Evolutionary conservation across 2,113 vertebrate genomes (phyloP).

Genomic region (Centropus unirufus): DNA sequence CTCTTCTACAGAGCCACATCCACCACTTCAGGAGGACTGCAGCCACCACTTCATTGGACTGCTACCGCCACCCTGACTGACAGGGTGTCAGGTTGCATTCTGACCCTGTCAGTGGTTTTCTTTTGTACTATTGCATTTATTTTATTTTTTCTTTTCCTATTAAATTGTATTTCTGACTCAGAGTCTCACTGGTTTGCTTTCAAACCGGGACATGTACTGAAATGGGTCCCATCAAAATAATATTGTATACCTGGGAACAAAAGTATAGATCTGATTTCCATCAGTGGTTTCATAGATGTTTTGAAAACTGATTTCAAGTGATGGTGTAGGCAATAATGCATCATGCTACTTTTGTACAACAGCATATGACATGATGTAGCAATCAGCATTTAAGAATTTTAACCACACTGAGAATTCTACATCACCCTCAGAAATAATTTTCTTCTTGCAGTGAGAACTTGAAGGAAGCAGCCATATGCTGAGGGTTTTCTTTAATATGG

Average conservation of each 20-base stretch:
- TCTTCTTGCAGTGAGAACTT: background rate
- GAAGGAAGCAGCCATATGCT: background rate
- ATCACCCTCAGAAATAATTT: background rate
- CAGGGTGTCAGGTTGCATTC: no score
- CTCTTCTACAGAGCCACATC: no score
- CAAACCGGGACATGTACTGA: no score
- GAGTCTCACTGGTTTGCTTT: no score
- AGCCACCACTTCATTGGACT: no score
- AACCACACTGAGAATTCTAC: background rate
- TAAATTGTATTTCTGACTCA: no score
- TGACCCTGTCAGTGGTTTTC: no score
- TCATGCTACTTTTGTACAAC: background rate
- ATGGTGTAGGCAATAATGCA: background rate
- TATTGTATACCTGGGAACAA: background rate
- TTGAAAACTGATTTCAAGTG: background rate
- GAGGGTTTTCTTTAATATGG: background rate
- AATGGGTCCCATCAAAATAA: conserved; percentile 16
- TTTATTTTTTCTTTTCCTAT: no score
- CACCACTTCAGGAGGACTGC: no score
- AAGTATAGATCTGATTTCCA: background rate
- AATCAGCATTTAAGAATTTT: background rate
- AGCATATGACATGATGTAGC: accelerated
- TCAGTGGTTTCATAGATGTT: background rate
- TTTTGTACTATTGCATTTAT: no score
- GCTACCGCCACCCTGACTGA: no score